Conservation (phyloP, 2,113 vertebrate genomes). For the Scytalopus superciliaris region DNA sequence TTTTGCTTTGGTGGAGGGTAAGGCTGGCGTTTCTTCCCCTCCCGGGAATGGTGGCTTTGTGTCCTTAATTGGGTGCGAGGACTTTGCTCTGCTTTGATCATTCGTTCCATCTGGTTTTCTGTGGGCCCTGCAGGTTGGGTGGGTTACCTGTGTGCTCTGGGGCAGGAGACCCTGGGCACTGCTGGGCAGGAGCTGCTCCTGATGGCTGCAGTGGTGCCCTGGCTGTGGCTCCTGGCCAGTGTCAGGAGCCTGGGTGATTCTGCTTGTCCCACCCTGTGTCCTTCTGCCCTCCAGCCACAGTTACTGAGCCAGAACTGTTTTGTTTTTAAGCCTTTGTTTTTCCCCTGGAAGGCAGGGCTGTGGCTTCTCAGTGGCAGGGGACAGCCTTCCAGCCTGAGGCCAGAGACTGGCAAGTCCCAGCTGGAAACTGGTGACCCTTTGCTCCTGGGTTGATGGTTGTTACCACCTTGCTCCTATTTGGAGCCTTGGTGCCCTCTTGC, state of each 20-base stretch:
- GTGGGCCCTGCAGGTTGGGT: not conserved
- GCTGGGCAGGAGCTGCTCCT: fast-evolving
- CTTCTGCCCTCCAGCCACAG: not conserved
- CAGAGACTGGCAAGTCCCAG: not conserved
- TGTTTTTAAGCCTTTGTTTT: not conserved
- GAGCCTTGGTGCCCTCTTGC: not conserved
- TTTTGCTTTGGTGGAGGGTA: not conserved
- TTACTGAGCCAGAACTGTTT: not conserved
- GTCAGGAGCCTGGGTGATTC: fast-evolving
- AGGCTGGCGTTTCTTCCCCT: not conserved
- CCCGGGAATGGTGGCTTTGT: not conserved
- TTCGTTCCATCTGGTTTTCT: not conserved
- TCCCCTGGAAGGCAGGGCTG: not conserved
- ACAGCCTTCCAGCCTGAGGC: not conserved
- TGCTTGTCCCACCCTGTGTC: not conserved
- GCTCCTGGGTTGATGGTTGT: not conserved
- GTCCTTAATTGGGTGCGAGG: not conserved
- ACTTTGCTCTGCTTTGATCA: not conserved
- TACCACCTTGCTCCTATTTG: fast-evolving
- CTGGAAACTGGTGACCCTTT: not conserved
- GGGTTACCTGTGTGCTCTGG: not conserved
- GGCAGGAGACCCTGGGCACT: no score
- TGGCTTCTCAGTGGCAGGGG: not conserved
- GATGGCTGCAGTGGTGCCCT: fast-evolving
- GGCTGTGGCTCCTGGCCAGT: fast-evolving